These are phyloP conservation scores for Teleogryllus oceanicus DNA, from an alignment of 2,888 invertebrate species.

Conservation along the genomic window DNA sequence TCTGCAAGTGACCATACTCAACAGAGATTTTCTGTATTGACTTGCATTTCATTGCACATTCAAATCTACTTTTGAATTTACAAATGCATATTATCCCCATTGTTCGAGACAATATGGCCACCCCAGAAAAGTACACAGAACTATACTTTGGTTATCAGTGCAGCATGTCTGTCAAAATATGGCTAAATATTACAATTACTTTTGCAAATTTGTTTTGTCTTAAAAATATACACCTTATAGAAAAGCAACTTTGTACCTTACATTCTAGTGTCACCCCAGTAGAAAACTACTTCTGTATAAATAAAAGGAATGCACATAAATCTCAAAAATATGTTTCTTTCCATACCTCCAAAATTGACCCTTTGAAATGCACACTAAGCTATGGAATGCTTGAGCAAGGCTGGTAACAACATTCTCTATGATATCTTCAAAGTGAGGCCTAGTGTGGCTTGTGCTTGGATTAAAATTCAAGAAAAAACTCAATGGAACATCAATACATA, in stretches of 20 bases:
- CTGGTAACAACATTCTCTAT: background rate
- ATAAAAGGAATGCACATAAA: slow-evolving; percentile 11
- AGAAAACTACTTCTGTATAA: slow-evolving; percentile 6
- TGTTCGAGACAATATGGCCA: background rate
- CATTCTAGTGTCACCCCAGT: background rate
- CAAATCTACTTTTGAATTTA: too few relatives aligned
- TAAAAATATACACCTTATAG: slow-evolving; percentile 18
- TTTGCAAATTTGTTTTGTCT: background rate
- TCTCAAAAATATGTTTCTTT: slow-evolving; percentile 1
- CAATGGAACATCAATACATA: too few relatives aligned
- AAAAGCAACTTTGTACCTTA: slow-evolving; percentile 18
- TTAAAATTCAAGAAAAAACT: background rate
- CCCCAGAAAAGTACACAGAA: background rate
- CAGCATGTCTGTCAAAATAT: background rate
- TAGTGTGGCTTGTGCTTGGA: slow-evolving; percentile 5
- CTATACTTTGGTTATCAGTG: background rate
- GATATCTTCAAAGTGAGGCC: background rate
- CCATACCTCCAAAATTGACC: background rate
- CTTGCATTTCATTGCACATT: too few relatives aligned
- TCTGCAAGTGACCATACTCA: background rate
- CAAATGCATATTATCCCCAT: background rate
- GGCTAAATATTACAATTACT: background rate
- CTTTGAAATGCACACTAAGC: slow-evolving; percentile 8
- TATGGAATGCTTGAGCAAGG: background rate
- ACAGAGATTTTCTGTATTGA: background rate